Percentiles rank a stretch among this genome's conserved stretches.
Conservation (phyloP, 2,797 vertebrate genomes). For the Heteromormyrus szaboi region DNA sequence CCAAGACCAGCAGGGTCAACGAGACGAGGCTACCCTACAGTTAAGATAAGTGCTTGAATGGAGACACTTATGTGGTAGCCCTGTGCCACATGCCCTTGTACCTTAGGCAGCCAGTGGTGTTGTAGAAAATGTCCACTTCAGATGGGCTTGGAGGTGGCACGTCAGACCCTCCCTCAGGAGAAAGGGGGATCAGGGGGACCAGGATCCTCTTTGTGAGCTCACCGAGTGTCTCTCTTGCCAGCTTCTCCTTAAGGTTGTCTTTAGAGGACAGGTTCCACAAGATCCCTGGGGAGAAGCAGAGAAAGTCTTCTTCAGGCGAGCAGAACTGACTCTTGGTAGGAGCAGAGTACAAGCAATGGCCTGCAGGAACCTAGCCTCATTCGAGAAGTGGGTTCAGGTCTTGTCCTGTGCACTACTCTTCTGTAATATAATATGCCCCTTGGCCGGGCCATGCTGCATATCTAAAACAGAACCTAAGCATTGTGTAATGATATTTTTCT, state of each 20-base stretch:
- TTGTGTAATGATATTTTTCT: neutral
- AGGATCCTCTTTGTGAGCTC: slow-evolving; percentile 75
- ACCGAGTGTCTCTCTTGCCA: slow-evolving; percentile 69
- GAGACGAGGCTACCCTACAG: neutral
- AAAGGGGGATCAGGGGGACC: slow-evolving; percentile 75
- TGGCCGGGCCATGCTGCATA: neutral
- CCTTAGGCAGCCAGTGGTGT: slow-evolving; percentile 91
- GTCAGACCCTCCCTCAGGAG: slow-evolving; percentile 26
- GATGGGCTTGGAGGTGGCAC: slow-evolving; percentile 57
- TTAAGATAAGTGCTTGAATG: neutral
- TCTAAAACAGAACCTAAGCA: neutral
- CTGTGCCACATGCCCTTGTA: slow-evolving; percentile 35
- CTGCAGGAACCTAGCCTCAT: neutral
- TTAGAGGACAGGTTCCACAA: slow-evolving; percentile 97
- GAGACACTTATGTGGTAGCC: neutral
- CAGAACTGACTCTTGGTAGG: neutral
- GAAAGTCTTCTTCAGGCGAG: neutral
- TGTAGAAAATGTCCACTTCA: slow-evolving; percentile 82
- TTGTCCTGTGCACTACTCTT: neutral
- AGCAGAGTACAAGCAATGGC: neutral
- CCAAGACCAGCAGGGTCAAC: neutral
- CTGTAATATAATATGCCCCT: neutral
- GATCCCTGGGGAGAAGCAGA: slow-evolving; percentile 65
- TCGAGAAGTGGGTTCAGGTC: neutral
- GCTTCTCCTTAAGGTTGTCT: slow-evolving; percentile 79